Base-by-base conservation (phyloP, 2,888 invertebrate species). In the Oasisia sp. region DNA sequence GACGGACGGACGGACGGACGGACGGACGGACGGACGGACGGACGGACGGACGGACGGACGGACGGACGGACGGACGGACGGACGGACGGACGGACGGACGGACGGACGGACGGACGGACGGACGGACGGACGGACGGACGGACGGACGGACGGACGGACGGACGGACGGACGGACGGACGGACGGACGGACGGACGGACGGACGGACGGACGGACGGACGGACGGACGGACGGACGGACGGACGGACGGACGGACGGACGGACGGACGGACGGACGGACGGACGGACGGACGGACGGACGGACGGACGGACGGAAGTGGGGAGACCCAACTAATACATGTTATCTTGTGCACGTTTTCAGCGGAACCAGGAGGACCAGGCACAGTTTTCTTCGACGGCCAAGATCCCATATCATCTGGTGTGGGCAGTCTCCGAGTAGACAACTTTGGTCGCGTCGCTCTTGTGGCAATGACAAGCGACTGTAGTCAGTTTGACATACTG, bases 361-460 rank as follows among this genome's bases (percentile, higher is more conserved):
- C 94, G 12, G 92, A 91, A 32, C 89, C 94, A 4, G 94, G 94
- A 14, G 94, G 94, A 12, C 94, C 94, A n/a, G 94, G 94, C 1
- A 94, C 94, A 3, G 93, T 94, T 38, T 94, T 92, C 90, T 93
- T 92, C 56, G 91, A 89, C 38, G 89, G 92, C 91, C 90, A 56
- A 19, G 92, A 50, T 50, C 50, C 9, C 12, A 50, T 50, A 50
- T 50, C 89, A 12, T 89, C 91, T 74, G 92, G 93, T 90, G 91
- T 92, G 0, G 93, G 93, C 11, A 93, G 92, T n/a, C 89, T 94
- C 27, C 91, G 92, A 32, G 92, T 95, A 32, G 94, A 95, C 93
- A 94, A 94, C 90, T 92, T 91, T 38, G 94, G 93, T 32, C 94
- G 94, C 91, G 89, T 94, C 14, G 92, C 93, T 74, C 45, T 94